phyloP scores from a whole-genome alignment of 2,113 vertebrate species.

The Pycnonotus jocosus region DNA sequence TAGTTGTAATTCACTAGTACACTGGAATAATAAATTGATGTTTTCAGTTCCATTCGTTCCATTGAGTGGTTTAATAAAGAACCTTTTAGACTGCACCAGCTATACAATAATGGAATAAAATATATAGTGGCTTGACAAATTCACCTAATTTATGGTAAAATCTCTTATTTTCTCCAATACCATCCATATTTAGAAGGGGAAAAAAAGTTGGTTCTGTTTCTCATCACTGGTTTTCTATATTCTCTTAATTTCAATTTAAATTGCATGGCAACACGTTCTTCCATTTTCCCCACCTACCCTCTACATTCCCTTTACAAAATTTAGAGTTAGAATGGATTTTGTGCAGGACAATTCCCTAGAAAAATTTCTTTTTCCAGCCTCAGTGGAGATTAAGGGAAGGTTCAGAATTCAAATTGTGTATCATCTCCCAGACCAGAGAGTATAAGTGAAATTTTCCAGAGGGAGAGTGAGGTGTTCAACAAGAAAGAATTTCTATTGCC shows the following conservation, averaged over 20 bases:
- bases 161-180: not conserved
- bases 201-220: not conserved
- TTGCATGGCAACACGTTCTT: not conserved
- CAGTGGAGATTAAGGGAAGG: not conserved
- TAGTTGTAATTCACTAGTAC: not conserved
- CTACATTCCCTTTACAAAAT: not conserved
- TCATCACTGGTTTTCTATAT: not conserved
- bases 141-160: not conserved
- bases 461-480: not conserved
- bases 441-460: not conserved
- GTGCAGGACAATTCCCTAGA: rapidly evolving
- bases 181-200: not conserved
- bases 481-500: not conserved
- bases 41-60: not conserved
- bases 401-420: not conserved
- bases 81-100: not conserved
- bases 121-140: not conserved
- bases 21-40: not conserved
- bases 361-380: not conserved
- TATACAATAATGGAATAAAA: not conserved
- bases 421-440: not conserved
- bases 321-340: not conserved
- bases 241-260: not conserved
- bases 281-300: not conserved
- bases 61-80: not conserved